These are phyloP conservation scores for Typhlichthys subterraneus DNA, from an alignment of 2,797 vertebrate species.

Conservation along the genomic window DNA sequence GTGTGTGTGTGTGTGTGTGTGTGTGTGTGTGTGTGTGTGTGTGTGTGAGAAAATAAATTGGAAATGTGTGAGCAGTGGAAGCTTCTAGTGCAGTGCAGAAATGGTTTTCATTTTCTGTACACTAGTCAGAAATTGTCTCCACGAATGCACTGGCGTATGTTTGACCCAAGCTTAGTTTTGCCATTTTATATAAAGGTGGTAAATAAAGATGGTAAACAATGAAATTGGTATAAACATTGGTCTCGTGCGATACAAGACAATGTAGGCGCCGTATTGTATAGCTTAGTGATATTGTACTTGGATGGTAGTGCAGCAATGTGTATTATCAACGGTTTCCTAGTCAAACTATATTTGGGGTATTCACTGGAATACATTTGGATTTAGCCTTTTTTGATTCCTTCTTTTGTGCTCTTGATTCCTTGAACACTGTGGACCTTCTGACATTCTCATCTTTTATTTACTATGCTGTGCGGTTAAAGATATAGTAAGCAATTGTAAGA, in stretches of 20 bases:
- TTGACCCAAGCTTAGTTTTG: slow-evolving; percentile 5
- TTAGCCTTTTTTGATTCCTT: slow-evolving; percentile 14
- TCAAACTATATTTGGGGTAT: background rate
- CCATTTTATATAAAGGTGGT: too few species aligned
- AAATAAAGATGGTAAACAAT: too few species aligned
- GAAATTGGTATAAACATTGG: too few species aligned
- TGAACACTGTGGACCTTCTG: slow-evolving; percentile 17
- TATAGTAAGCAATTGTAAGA: too few species aligned
- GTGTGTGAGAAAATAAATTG: background rate
- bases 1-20: too few species aligned
- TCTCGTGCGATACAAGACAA: background rate
- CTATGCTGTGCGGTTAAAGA: too few species aligned
- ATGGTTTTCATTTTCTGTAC: background rate
- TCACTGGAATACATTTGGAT: slow-evolving; percentile 4
- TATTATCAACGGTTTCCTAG: background rate
- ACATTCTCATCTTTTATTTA: slow-evolving; percentile 5
- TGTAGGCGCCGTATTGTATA: slow-evolving; percentile 8
- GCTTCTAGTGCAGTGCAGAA: slow-evolving; percentile 11
- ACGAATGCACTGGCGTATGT: background rate
- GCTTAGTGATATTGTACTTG: slow-evolving; percentile 15
- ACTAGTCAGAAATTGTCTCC: too few species aligned
- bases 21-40: too few species aligned
- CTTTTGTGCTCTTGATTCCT: slow-evolving; percentile 3
- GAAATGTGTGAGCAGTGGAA: background rate
- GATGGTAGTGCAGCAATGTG: background rate